Percentiles rank a stretch among this genome's conserved stretches.
phyloP scores from a whole-genome alignment of 2,797 vertebrate species.

The Macroramphosus scolopax region DNA sequence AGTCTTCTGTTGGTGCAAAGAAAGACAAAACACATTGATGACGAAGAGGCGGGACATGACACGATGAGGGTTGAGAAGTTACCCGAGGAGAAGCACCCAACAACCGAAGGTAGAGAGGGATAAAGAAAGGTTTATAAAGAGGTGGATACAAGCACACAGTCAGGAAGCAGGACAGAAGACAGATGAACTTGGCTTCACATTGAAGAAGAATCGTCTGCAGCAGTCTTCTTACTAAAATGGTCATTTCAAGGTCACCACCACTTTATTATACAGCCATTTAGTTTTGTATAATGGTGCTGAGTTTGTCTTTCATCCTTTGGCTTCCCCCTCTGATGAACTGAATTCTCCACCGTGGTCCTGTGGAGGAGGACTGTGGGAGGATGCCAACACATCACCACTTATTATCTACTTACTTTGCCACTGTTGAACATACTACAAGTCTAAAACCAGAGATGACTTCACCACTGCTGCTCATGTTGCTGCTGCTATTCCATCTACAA shows the following conservation, averaged over 20 bases:
- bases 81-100: no score
- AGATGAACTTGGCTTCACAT: no score
- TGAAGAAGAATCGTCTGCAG: no score
- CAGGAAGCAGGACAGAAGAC: background rate
- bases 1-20: slow-evolving; percentile 79
- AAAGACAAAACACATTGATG: background rate
- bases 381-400: slow-evolving; percentile 34
- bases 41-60: no score
- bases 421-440: background rate
- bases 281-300: background rate
- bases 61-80: background rate
- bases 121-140: background rate
- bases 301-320: slow-evolving; percentile 14
- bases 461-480: no score
- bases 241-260: background rate
- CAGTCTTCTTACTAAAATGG: no score
- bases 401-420: slow-evolving; percentile 10
- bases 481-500: no score
- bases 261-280: background rate
- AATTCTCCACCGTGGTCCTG: slow-evolving; percentile 20
- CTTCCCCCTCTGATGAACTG: slow-evolving; percentile 16
- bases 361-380: slow-evolving; percentile 41
- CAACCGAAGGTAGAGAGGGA: background rate
- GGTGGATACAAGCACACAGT: background rate
- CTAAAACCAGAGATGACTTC: background rate